Conservation (phyloP, 2,797 vertebrate species). For the Pseudocheirus occidentalis region DNA sequence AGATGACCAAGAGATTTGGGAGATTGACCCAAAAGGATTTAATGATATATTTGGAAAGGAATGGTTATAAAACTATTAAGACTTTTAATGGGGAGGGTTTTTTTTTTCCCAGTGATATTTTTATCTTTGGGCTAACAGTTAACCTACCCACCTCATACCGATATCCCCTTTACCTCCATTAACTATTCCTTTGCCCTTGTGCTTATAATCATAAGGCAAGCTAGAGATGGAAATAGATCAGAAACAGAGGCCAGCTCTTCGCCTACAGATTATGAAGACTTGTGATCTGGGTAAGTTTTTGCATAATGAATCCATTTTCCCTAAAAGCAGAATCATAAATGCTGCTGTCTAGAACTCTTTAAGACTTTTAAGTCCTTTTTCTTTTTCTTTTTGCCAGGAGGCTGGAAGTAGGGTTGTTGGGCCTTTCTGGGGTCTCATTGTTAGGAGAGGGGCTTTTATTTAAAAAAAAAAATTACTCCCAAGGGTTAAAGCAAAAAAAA, state of each 20-base stretch:
- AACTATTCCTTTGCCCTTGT: background rate
- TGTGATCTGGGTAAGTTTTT: background rate
- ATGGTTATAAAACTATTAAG: background rate
- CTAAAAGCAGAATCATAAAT: background rate
- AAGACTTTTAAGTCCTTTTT: background rate
- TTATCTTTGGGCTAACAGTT: background rate
- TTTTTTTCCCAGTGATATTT: background rate
- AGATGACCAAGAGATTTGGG: background rate
- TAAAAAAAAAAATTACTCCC: background rate
- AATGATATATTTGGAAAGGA: background rate
- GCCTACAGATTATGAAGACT: background rate
- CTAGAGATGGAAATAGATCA: background rate
- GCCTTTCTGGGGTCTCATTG: background rate
- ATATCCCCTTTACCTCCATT: background rate
- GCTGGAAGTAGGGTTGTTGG: background rate
- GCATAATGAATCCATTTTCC: background rate
- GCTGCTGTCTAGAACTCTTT: background rate
- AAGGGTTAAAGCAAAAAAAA: background rate
- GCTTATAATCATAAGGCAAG: background rate
- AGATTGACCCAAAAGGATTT: background rate
- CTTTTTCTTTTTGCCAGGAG: background rate
- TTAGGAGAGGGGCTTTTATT: background rate
- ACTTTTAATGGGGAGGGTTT: too few relatives aligned
- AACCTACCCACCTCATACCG: background rate
- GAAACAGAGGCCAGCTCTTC: background rate